phyloP scores from a whole-genome alignment of 2,113 vertebrate genomes.

The Thalassarche chlororhynchos region DNA sequence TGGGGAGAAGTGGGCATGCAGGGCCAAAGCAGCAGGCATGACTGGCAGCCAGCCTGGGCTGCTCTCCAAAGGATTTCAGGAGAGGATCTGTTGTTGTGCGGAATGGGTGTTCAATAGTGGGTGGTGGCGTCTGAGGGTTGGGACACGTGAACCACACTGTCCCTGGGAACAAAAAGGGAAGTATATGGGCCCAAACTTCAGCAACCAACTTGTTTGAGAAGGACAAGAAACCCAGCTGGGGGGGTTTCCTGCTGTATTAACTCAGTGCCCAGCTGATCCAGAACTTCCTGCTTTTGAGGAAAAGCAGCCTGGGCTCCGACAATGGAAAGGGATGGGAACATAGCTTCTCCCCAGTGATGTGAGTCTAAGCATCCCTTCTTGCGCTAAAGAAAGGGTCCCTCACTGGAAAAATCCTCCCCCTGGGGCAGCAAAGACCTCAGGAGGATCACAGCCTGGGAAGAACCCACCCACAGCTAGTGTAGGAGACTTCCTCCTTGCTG shows the following conservation, averaged over 20 bases:
- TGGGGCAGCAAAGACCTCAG: background rate
- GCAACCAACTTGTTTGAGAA: background rate
- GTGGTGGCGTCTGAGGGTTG: background rate
- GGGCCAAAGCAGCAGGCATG: background rate
- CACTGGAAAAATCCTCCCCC: background rate
- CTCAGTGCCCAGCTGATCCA: background rate
- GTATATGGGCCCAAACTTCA: background rate
- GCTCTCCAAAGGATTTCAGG: background rate
- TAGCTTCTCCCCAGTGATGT: background rate
- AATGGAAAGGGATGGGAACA: background rate
- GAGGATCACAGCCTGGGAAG: background rate
- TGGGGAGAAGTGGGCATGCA: background rate
- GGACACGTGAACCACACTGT: fast-evolving
- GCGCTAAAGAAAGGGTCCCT: background rate
- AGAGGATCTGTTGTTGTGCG: background rate
- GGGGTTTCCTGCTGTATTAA: background rate
- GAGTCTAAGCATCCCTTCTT: background rate
- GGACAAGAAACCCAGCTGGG: background rate
- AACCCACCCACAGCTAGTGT: fast-evolving
- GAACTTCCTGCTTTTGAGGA: background rate
- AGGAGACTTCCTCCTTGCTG: background rate
- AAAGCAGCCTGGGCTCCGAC: background rate
- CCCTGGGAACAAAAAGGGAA: background rate
- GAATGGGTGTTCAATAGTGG: background rate
- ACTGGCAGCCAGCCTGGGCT: background rate